Evolutionary conservation across 2,113 vertebrate species (phyloP).

Genomic region (Trinectes maculatus): DNA sequence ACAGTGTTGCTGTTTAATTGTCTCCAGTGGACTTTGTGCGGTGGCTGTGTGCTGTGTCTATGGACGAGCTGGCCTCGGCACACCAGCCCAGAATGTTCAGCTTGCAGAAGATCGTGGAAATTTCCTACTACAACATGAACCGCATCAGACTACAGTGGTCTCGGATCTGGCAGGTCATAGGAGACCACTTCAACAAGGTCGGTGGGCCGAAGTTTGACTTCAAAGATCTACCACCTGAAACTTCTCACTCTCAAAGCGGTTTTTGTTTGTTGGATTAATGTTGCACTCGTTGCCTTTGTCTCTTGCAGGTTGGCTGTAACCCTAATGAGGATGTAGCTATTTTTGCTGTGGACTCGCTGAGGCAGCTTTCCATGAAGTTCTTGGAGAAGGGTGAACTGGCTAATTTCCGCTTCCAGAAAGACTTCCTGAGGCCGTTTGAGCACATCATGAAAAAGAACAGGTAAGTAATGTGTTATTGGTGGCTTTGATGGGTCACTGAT

Average conservation of each 20-base stretch:
- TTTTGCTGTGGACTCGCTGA: conserved; percentile 95
- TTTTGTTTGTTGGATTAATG: not conserved
- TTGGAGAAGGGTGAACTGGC: conserved; percentile 97
- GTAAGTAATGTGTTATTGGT: conserved; percentile 62
- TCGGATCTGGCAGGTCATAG: conserved; percentile 97
- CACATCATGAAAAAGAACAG: conserved; percentile 99
- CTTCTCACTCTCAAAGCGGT: not conserved
- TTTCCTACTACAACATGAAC: conserved; percentile 99
- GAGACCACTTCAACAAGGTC: conserved; percentile 99
- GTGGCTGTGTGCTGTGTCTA: conserved; percentile 96
- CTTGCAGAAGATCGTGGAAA: conserved; percentile 98
- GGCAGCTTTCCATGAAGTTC: conserved; percentile 99
- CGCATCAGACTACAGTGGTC: conserved; percentile 98
- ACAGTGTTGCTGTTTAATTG: not conserved
- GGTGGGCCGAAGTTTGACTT: not conserved
- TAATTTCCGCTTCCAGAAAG: conserved; percentile 99
- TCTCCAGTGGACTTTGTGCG: conserved; percentile 94
- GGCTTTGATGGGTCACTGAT: not conserved
- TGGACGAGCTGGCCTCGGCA: conserved; percentile 95
- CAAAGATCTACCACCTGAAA: not conserved
- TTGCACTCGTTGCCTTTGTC: not conserved
- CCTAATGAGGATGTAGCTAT: conserved; percentile 98
- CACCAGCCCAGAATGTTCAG: conserved; percentile 99
- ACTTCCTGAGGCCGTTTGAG: conserved; percentile 96
- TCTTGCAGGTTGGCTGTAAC: conserved; percentile 92